Conservation (phyloP, 2,797 vertebrate genomes). For the Sphaeramia orbicularis region DNA sequence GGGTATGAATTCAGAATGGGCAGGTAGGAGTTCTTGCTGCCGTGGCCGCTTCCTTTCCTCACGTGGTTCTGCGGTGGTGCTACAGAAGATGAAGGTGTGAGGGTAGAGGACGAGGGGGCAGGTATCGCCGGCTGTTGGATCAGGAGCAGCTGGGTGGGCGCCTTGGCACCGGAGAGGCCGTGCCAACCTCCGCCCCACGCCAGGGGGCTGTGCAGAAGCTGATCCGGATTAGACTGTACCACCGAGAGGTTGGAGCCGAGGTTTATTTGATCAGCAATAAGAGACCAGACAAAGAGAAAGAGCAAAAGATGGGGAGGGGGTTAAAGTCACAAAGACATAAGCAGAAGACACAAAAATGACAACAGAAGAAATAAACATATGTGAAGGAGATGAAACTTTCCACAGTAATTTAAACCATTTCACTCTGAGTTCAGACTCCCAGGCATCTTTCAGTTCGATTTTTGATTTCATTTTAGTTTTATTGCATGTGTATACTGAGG, state of each 20-base stretch:
- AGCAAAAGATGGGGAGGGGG: constrained; percentile 31
- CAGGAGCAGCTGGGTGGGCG: constrained; percentile 68
- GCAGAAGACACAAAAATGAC: not conserved
- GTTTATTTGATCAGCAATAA: constrained; percentile 34
- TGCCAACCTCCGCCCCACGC: constrained; percentile 65
- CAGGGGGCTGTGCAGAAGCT: constrained; percentile 65
- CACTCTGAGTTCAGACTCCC: no score
- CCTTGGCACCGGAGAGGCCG: constrained; percentile 44
- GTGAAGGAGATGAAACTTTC: no score
- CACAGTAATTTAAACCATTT: no score
- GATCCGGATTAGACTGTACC: constrained; percentile 66
- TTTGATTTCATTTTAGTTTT: no score
- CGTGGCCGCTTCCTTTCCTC: constrained; percentile 47
- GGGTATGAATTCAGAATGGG: constrained; percentile 83
- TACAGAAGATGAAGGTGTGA: not conserved
- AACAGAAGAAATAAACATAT: not conserved
- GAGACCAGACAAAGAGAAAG: constrained; percentile 28
- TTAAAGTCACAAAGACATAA: constrained; percentile 50
- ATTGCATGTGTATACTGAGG: no score
- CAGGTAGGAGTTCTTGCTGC: constrained; percentile 73
- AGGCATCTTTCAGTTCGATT: no score
- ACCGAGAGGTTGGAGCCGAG: constrained; percentile 48
- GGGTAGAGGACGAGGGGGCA: constrained; percentile 13
- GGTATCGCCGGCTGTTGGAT: constrained; percentile 70
- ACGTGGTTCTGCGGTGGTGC: constrained; percentile 17